Evolutionary conservation across 2,113 vertebrate species (phyloP).

Genomic region (Sebastes fasciatus): DNA sequence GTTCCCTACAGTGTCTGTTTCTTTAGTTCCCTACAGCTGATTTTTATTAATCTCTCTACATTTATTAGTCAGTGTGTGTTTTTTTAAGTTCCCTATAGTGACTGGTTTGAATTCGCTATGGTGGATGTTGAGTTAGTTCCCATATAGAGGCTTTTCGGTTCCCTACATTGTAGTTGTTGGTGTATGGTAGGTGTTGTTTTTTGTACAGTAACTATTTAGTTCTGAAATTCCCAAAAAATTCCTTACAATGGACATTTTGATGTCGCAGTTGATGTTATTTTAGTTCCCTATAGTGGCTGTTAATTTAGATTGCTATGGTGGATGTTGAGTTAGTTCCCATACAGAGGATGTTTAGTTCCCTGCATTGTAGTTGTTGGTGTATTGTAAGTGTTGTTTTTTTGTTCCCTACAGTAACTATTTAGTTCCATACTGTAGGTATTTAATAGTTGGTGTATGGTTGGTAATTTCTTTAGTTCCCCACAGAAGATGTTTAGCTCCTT

Average conservation of each 20-base stretch:
- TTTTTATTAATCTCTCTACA: background rate
- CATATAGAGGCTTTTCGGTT: background rate
- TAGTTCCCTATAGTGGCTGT: background rate
- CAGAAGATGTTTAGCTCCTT: background rate
- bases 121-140: background rate
- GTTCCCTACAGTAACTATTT: background rate
- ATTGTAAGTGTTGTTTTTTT: background rate
- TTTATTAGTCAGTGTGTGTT: background rate
- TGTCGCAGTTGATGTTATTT: background rate
- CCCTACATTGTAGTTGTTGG: background rate
- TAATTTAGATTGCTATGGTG: background rate
- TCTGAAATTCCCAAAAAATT: background rate
- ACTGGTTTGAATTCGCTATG: background rate
- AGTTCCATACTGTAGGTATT: background rate
- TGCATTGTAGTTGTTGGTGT: background rate
- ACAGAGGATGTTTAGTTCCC: too few relatives aligned
- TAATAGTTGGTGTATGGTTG: background rate
- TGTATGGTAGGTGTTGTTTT: background rate
- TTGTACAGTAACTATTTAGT: background rate
- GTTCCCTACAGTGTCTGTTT: background rate
- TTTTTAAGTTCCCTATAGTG: background rate
- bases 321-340: background rate
- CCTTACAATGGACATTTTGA: background rate
- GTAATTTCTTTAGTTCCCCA: background rate
- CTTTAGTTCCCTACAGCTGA: background rate